Base-by-base conservation (phyloP, 2,797 vertebrate species). In the Xenopus petersii region DNA sequence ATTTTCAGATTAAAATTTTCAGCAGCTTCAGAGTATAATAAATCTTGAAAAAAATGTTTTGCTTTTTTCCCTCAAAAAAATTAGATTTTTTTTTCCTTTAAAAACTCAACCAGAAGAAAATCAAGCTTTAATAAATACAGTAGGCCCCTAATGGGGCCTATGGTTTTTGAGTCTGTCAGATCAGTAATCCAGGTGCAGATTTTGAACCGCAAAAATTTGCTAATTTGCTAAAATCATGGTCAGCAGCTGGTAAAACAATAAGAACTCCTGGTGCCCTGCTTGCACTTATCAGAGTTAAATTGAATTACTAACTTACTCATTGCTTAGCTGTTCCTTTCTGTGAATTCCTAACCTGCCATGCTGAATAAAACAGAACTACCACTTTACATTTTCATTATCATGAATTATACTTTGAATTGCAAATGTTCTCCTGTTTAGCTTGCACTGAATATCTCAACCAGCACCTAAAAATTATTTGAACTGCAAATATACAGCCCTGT, bases 311-410 rank as follows among this genome's bases (percentile, higher is more conserved):
- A 98, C 97, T 92, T 93, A 90, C 93, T 94, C 92, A 92, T 94
- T 94, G 89, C 94, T 94, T 91, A 91, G 89, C 62, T 92, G 88
- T 92, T 92, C 93, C 93, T 96, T 97, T 95, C 91, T 83, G 88
- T 95, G 94, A 93, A 98, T 94, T 93, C 92, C 91, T 95, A 94
- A 96, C 93, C 95, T 97, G 95, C 94, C 96, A 98, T 89, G 92
- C 91, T 84, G 89, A 97, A 98, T 96, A 94, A 98, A 97, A 94
- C 92, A 94, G 94, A 96, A 97, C 86, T 89, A 96, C 91, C 90
- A 87, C 94, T 95, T 96, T 96, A 98, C 94, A 95, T 97, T 97
- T 98, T 96, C 94, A 98, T 98, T 96, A 96, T 94, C 92, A 93
- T 90, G 91, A 94, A 93, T 92, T 91, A 88, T 94, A 89, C 92